phyloP scores from a whole-genome alignment of 2,888 invertebrate genomes.

The Poecilobothrus nobilitatus region DNA sequence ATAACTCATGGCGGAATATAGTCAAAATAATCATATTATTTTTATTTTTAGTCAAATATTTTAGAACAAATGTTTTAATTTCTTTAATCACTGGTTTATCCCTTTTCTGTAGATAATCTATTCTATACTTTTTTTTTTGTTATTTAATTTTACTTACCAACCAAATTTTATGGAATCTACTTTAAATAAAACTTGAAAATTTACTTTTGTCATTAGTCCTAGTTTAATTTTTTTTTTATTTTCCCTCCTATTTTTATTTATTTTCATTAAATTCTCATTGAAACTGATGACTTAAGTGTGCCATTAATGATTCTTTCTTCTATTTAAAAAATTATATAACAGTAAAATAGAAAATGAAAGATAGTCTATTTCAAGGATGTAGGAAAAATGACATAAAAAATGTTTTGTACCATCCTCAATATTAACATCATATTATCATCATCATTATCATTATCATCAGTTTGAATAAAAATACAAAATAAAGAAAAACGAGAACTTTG shows the following conservation, averaged over 20 bases:
- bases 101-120: too few relatives aligned
- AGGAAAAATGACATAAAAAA: neutral
- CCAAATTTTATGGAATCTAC: too few relatives aligned
- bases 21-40: too few relatives aligned
- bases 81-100: too few relatives aligned
- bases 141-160: too few relatives aligned
- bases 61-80: too few relatives aligned
- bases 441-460: neutral
- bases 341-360: too few relatives aligned
- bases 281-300: constrained; percentile 2
- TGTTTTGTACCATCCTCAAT: neutral
- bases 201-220: neutral
- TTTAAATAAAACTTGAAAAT: neutral
- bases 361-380: neutral
- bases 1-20: too few relatives aligned
- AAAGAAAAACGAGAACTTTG: too few relatives aligned
- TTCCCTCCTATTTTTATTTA: neutral
- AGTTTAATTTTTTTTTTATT: neutral
- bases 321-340: neutral
- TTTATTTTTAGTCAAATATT: too few relatives aligned
- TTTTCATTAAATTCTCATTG: neutral
- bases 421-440: neutral
- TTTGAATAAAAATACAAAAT: too few relatives aligned
- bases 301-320: neutral
- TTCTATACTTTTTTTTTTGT: too few relatives aligned